These are phyloP conservation scores for Brachypteracias leptosomus DNA, from an alignment of 2,113 vertebrate species.

Conservation along the genomic window DNA sequence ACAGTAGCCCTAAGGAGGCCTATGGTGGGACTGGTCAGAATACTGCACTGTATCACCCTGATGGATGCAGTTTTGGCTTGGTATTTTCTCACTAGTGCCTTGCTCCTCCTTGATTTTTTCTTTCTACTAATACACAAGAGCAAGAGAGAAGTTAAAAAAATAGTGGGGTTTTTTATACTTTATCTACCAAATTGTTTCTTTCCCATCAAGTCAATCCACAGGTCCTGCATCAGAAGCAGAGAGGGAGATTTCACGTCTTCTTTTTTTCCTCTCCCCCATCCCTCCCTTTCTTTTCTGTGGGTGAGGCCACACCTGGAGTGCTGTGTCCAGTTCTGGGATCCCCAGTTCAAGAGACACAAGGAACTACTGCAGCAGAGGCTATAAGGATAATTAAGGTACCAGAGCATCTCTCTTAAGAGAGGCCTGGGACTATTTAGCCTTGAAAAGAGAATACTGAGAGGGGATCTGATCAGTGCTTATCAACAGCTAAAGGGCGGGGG, in stretches of 20 bases:
- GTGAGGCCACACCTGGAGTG: no score
- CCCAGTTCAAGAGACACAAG: no score
- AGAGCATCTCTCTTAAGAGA: no score
- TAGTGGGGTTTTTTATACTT: neutral
- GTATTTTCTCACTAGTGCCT: neutral
- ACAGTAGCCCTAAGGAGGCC: conserved; percentile 5
- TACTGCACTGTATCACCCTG: neutral
- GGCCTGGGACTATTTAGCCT: no score
- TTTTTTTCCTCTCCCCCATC: no score
- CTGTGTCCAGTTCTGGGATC: no score
- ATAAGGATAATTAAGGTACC: no score
- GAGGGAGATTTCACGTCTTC: neutral
- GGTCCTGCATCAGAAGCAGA: neutral
- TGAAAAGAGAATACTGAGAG: no score
- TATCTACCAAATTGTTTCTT: neutral
- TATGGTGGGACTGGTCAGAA: neutral
- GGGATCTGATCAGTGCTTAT: no score
- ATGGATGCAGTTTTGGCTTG: neutral
- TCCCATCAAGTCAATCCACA: neutral
- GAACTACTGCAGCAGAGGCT: no score
- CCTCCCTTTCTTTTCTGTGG: neutral
- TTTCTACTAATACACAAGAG: neutral
- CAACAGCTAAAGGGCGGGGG: no score
- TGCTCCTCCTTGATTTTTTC: neutral
- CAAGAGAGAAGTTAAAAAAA: neutral